Evolutionary conservation across 1,140 invertebrate genomes (phyloP), one percentile per base, ranked within the genome.

Genomic region (Sycophila sp.): DNA sequence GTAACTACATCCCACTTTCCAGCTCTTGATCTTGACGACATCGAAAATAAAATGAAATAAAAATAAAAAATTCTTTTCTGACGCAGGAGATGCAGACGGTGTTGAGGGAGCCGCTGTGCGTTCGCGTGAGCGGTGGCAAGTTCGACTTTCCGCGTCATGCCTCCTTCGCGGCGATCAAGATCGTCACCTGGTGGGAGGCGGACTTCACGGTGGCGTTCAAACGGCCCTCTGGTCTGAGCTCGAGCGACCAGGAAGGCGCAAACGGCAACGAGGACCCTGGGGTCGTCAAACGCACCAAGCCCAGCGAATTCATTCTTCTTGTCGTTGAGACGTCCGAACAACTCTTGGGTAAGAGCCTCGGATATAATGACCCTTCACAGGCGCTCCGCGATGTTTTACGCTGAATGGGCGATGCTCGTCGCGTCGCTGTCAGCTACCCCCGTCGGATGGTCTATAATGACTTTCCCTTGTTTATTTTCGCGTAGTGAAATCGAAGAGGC

Each of bases 141-240:
- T 79, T 94, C 34, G 93, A 94, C 85, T 94, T 94, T 84, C 93
- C 93, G 0, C 88, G 92, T 47, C 92, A 90, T 78, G 92, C 92
- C 4, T 94, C 93, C 5, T 94, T 94, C 87, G 92, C 92, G 11
- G 88, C 92, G 7, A 89, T 93, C 30, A 94, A 94, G 87, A 88
- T 94, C 63, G 92, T 93, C 2, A 82, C 89, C 1, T 94, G 93
- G 93, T 91, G 91, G 86, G 92, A 93, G 83, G 90, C 91, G 55
- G 91, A 92, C 73, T 92, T 90, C 73, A 74, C 85, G 11, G 87
- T 89, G 45, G 89, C 89, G 36, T 91, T 89, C 60, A 84, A 81
- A 40, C 68, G 71, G 3, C 60, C 81, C 1, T 91, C 90, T 0
- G 89, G 89, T 3, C 85, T 91, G 15, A 81, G 74, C 40, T 75